phyloP scores from a whole-genome alignment of 2,888 invertebrate species.

The Herminia tarsipennalis region DNA sequence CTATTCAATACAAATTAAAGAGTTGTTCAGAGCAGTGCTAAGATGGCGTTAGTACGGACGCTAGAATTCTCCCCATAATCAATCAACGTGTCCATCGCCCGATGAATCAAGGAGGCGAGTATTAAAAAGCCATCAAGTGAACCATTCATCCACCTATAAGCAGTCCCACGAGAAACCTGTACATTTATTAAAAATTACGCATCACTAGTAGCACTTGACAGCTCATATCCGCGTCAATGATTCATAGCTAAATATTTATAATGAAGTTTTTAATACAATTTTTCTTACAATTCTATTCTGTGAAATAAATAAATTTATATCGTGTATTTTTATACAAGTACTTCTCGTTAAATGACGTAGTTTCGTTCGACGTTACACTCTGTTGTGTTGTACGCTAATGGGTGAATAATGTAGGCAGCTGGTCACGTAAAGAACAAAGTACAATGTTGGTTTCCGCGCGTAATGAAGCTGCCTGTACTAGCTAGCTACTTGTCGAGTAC shows the following conservation, averaged over 20 bases:
- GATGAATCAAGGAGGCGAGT: slow-evolving; percentile 55
- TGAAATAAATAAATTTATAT: slow-evolving; percentile 3
- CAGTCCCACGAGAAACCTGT: slow-evolving; percentile 16
- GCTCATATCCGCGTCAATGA: slow-evolving; percentile 19
- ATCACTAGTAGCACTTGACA: slow-evolving; percentile 9
- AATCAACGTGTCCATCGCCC: slow-evolving; percentile 53
- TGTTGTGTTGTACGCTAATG: slow-evolving; percentile 60
- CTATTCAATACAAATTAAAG: too few relatives aligned
- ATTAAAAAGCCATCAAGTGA: slow-evolving; percentile 63
- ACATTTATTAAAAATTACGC: slow-evolving; percentile 23
- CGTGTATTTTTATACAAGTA: background rate
- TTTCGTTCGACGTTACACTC: slow-evolving; percentile 42
- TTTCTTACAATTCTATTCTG: too few relatives aligned
- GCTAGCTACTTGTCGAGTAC: slow-evolving; percentile 46
- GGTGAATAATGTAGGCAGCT: slow-evolving; percentile 66
- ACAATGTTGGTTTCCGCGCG: slow-evolving; percentile 54
- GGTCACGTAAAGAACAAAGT: slow-evolving; percentile 66
- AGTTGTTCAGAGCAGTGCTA: too few relatives aligned
- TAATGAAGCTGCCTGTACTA: slow-evolving; percentile 56
- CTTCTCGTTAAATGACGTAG: slow-evolving; percentile 42
- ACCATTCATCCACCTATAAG: slow-evolving; percentile 27
- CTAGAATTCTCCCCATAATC: too few relatives aligned
- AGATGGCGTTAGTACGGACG: too few relatives aligned
- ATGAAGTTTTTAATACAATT: background rate
- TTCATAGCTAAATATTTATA: slow-evolving; percentile 20